Conservation (phyloP, 2,113 vertebrate species). For the Oceanodroma tethys region DNA sequence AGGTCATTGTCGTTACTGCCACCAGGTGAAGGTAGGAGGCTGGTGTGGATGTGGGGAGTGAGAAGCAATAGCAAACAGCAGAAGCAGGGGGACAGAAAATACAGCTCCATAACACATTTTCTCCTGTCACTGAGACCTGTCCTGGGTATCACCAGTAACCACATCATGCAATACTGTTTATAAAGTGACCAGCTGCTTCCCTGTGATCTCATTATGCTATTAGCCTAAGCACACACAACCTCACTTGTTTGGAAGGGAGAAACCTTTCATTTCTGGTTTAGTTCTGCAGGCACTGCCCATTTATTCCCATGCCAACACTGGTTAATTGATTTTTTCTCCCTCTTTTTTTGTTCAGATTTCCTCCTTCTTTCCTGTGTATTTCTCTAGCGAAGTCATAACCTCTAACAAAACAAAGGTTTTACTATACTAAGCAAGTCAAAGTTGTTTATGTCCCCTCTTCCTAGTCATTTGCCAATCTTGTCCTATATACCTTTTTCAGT, state of each 20-base stretch:
- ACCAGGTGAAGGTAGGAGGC: background rate
- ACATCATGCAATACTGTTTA: background rate
- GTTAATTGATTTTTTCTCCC: background rate
- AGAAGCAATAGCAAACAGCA: background rate
- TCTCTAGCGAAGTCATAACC: background rate
- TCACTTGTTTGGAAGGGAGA: background rate
- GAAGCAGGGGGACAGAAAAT: background rate
- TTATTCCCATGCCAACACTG: background rate
- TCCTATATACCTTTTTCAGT: background rate
- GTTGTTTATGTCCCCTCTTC: background rate
- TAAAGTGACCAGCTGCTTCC: accelerated
- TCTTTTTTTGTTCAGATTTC: background rate
- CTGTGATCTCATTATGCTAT: background rate
- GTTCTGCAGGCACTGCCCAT: background rate
- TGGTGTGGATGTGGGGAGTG: too few relatives aligned
- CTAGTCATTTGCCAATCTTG: background rate
- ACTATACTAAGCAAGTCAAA: background rate
- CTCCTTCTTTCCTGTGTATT: background rate
- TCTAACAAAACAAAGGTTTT: background rate
- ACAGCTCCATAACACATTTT: background rate
- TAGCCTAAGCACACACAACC: background rate
- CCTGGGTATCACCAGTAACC: background rate
- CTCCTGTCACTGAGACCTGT: background rate
- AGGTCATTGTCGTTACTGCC: background rate
- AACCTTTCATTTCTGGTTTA: background rate